Percentiles rank a stretch among this genome's conserved stretches.
Conservation (phyloP, 2,797 vertebrate species). For the Falco rusticolus region DNA sequence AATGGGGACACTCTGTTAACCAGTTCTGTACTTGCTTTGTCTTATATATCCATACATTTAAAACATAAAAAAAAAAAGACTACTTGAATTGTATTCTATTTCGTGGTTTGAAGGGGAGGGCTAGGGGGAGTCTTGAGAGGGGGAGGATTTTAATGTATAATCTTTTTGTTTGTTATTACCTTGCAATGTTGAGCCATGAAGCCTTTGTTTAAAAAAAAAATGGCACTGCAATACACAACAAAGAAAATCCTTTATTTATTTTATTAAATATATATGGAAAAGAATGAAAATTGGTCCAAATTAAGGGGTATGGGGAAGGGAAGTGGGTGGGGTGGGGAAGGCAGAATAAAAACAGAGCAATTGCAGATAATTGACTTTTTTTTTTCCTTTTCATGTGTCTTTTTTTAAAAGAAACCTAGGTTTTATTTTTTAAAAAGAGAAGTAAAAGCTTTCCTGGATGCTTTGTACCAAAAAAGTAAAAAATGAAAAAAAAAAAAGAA, state of each 20-base stretch:
- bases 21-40: slow-evolving; percentile 75
- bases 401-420: slow-evolving; percentile 75
- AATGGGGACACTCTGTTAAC: slow-evolving; percentile 73
- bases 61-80: slow-evolving; percentile 75
- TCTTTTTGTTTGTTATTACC: slow-evolving; percentile 88
- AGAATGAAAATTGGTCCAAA: slow-evolving; percentile 84
- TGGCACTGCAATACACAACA: slow-evolving; percentile 85
- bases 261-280: slow-evolving; percentile 86
- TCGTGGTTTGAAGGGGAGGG: slow-evolving; percentile 82
- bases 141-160: slow-evolving; percentile 86
- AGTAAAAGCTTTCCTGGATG: slow-evolving; percentile 88
- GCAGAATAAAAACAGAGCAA: slow-evolving; percentile 83
- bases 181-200: slow-evolving; percentile 80
- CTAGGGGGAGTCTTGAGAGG: slow-evolving; percentile 41
- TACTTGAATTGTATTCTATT: slow-evolving; percentile 97
- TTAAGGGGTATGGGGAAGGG: slow-evolving; percentile 60
- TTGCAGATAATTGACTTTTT: slow-evolving; percentile 49
- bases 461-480: slow-evolving; percentile 91
- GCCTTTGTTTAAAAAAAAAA: slow-evolving; percentile 88
- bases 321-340: slow-evolving; percentile 25
- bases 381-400: slow-evolving; percentile 59
- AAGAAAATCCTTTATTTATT: slow-evolving; percentile 93
- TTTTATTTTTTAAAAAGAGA: slow-evolving; percentile 87
- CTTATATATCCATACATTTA: slow-evolving; percentile 75
- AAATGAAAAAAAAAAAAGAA: slow-evolving; percentile 72